phyloP scores from a whole-genome alignment of 2,888 invertebrate species.

The Amiota minor region DNA sequence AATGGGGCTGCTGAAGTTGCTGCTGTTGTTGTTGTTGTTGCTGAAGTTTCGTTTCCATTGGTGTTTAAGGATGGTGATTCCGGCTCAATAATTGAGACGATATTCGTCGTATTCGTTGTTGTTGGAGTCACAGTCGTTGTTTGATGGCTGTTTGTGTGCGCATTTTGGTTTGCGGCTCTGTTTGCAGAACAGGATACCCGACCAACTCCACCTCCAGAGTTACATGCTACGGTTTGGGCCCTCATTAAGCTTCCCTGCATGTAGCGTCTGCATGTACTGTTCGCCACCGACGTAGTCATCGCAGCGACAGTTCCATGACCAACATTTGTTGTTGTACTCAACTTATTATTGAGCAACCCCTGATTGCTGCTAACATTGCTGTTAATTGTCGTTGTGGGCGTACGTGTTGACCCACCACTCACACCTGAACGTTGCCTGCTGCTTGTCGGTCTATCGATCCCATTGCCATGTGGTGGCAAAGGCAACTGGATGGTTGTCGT shows the following conservation, averaged over 20 bases:
- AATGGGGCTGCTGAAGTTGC: slow-evolving; percentile 52
- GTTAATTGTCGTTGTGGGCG: slow-evolving; percentile 50
- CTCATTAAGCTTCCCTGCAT: slow-evolving; percentile 70
- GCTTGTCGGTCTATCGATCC: slow-evolving; percentile 6
- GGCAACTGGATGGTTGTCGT: slow-evolving; percentile 18
- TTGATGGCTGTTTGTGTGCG: slow-evolving; percentile 36
- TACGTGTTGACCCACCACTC: slow-evolving; percentile 35
- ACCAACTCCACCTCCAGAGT: slow-evolving; percentile 47
- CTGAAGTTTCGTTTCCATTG: slow-evolving; percentile 24
- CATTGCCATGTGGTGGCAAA: not conserved
- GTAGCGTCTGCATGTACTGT: slow-evolving; percentile 63
- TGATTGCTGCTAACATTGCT: slow-evolving; percentile 48
- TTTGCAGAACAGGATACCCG: slow-evolving; percentile 31
- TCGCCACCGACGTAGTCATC: slow-evolving; percentile 39
- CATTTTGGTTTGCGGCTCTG: slow-evolving; percentile 32
- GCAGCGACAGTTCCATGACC: slow-evolving; percentile 29
- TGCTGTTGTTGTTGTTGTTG: slow-evolving; percentile 41
- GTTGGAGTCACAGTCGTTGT: slow-evolving; percentile 22
- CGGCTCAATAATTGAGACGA: slow-evolving; percentile 24
- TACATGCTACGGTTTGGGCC: slow-evolving; percentile 65
- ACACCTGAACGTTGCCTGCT: slow-evolving; percentile 39
- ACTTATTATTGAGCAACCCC: slow-evolving; percentile 56
- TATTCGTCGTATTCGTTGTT: slow-evolving; percentile 23
- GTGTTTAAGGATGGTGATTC: slow-evolving; percentile 16
- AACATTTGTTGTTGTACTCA: slow-evolving; percentile 33